Conservation (phyloP, 2,797 vertebrate species). For the Todus mexicanus region DNA sequence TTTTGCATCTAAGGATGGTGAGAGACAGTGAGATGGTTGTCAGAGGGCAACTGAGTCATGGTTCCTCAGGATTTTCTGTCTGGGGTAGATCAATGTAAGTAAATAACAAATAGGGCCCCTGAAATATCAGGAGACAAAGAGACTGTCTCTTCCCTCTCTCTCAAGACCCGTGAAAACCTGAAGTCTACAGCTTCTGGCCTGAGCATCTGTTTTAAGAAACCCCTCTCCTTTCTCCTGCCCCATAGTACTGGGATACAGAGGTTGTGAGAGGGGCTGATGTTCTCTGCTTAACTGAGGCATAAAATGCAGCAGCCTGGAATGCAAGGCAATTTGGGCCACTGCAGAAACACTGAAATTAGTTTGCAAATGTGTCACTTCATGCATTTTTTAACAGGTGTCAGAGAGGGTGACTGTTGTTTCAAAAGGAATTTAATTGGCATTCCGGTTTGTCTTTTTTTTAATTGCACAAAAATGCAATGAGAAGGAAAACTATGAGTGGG, state of each 20-base stretch:
- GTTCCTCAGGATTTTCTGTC: neutral
- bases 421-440: conserved; percentile 27
- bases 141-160: neutral
- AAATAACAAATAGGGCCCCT: neutral
- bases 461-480: conserved; percentile 45
- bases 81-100: neutral
- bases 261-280: neutral
- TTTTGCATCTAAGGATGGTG: neutral
- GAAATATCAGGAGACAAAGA: neutral
- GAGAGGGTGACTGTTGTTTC: neutral
- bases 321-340: neutral
- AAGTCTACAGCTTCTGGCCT: neutral
- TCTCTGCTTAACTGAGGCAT: neutral
- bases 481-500: neutral
- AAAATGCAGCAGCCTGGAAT: neutral
- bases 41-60: neutral
- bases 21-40: neutral
- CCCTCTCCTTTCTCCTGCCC: neutral
- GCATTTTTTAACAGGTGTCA: conserved; percentile 31
- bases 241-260: rapidly evolving
- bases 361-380: conserved; percentile 21
- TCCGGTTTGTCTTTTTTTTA: conserved; percentile 27
- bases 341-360: neutral
- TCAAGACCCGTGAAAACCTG: neutral
- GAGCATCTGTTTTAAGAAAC: neutral